phyloP scores from a whole-genome alignment of 2,888 invertebrate genomes.

The Tipula helvola region DNA sequence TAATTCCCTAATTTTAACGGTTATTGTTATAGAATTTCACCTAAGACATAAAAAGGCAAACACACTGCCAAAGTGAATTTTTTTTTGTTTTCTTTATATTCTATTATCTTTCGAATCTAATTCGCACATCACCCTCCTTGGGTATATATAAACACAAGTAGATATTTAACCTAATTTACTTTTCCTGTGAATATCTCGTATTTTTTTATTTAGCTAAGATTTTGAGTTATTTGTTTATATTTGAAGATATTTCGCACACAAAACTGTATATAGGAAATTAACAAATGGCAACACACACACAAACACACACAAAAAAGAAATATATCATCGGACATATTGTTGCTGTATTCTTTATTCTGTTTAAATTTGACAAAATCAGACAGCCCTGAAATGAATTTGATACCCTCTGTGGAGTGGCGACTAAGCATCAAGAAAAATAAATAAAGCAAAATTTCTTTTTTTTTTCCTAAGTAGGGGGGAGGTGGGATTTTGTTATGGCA shows the following conservation, averaged over 20 bases:
- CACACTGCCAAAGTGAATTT: neutral
- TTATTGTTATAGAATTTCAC: neutral
- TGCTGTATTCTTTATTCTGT: neutral
- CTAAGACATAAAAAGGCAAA: neutral
- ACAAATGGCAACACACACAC: neutral
- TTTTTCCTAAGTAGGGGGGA: neutral
- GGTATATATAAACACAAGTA: neutral
- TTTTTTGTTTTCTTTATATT: neutral
- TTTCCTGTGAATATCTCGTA: neutral
- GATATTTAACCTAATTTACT: neutral
- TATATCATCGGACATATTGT: conserved; percentile 4
- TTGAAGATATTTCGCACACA: neutral
- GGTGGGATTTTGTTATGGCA: neutral
- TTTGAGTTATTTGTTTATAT: neutral
- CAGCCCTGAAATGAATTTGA: conserved; percentile 9
- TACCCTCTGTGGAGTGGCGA: neutral
- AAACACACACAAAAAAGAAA: neutral
- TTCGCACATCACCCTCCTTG: neutral
- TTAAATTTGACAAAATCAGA: conserved; percentile 10
- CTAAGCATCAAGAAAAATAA: neutral
- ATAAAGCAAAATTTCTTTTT: neutral
- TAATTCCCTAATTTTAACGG: neutral
- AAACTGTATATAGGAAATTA: neutral
- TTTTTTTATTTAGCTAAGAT: neutral
- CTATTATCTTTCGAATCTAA: neutral